These are phyloP conservation scores for Blera fallax DNA, from an alignment of 2,888 invertebrate species.

Conservation along the genomic window DNA sequence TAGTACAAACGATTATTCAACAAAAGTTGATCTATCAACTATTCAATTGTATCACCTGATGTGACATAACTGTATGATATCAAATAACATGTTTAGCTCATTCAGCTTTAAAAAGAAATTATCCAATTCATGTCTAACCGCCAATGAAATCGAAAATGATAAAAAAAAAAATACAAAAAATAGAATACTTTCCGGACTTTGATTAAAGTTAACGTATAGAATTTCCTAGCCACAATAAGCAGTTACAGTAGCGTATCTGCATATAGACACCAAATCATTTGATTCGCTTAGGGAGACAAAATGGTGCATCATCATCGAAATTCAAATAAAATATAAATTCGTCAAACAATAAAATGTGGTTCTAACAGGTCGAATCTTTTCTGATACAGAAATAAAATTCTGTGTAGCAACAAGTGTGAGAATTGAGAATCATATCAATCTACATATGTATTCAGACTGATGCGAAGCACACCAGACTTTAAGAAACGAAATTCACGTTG, in stretches of 20 bases:
- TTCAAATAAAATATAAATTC: neutral
- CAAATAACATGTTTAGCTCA: neutral
- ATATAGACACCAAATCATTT: neutral
- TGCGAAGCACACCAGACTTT: slow-evolving; percentile 13
- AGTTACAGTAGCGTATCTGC: neutral
- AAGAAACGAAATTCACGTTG: slow-evolving; percentile 1
- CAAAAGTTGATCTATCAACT: neutral
- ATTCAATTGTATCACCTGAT: neutral
- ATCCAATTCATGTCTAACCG: neutral
- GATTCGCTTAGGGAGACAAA: neutral
- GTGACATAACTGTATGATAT: neutral
- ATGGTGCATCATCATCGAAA: neutral
- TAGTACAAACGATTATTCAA: neutral
- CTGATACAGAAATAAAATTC: neutral
- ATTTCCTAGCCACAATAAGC: neutral
- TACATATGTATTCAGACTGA: neutral
- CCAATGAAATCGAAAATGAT: neutral
- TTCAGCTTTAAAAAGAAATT: neutral
- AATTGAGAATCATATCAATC: slow-evolving; percentile 3
- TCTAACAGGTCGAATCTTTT: neutral
- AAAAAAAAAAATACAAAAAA: neutral
- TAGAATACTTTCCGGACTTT: neutral
- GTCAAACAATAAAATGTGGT: neutral
- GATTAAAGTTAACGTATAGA: neutral
- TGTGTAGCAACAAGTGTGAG: slow-evolving; percentile 47